Base-by-base conservation (phyloP, 2,113 vertebrate species). In the Furnarius figulus region DNA sequence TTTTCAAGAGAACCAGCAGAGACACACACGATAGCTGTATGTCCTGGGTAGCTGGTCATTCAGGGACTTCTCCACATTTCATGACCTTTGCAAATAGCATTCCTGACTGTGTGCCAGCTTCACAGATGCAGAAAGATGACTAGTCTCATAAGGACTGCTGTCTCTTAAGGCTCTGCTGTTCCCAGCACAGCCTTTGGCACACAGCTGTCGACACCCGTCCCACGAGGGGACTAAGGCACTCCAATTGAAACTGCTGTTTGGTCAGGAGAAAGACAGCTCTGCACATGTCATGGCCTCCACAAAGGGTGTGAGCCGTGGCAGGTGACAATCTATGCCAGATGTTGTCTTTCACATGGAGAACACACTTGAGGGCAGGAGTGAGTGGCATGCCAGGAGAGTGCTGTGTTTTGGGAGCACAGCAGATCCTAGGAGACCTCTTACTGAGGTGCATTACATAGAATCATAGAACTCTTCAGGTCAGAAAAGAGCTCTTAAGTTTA, bases 211-310 rank as follows among this genome's bases (percentile, higher is more conserved):
- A 33, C 73, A 53, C 0, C 0, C 59, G 35, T 68, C 73, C 76
- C 8, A 2, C n/a, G 13, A 5, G 1, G n/a, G 30, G 12, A 25
- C 49, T 13, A 8, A 63, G 42, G 47, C 23, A 1, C 18, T 88
- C 74, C 78, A 52, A 4, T 16, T 46, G 76, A 40, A 89, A 28
- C 30, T 58, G 61, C 73, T 14, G 6, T 74, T 59, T 50, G 40
- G 35, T 42, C 35, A 58, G 63, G 27, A 52, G n/a, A 62, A 58
- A 70, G 61, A 2, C 49, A 74, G 61, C 66, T 58, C 28, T 82
- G 71, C 12, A 3, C 52, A 24, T 0, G 0, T n/a, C 74, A 28
- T 1, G 1, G 61, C 56, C 56, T 79, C 71, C 66, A 25, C 22
- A 5, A 53, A 24, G 79, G 37, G 12, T 6, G 27, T 49, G 84